Conservation (phyloP, 2,888 invertebrate genomes). For the Tuberolachnus salignus region DNA sequence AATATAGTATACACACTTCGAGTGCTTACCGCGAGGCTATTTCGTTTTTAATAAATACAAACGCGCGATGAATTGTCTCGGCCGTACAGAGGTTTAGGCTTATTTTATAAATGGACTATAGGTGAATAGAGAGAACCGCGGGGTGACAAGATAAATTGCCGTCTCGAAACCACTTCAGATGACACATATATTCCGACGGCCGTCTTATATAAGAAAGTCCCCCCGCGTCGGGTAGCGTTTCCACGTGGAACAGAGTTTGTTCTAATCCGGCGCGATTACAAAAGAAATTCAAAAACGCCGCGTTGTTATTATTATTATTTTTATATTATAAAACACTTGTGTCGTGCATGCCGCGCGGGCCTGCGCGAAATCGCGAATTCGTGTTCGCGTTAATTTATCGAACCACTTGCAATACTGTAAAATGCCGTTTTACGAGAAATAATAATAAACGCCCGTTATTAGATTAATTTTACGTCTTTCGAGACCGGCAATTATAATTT, state of each 20-base stretch:
- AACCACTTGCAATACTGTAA: too few relatives aligned
- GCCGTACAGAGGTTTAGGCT: background rate
- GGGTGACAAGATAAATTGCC: slow-evolving; percentile 26
- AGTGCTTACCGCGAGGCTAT: background rate
- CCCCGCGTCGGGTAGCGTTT: background rate
- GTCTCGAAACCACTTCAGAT: background rate
- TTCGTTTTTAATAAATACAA: slow-evolving; percentile 25
- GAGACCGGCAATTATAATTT: too few relatives aligned
- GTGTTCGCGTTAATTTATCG: too few relatives aligned
- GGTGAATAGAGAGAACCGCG: background rate
- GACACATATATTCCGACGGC: slow-evolving; percentile 13
- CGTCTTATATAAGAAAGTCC: background rate
- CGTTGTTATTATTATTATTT: background rate
- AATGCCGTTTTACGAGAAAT: too few relatives aligned
- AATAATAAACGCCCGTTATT: too few relatives aligned
- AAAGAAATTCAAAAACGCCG: background rate
- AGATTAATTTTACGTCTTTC: too few relatives aligned
- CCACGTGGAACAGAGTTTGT: background rate
- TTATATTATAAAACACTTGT: background rate
- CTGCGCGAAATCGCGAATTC: too few relatives aligned
- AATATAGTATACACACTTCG: background rate
- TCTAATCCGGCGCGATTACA: background rate
- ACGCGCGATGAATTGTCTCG: slow-evolving; percentile 25
- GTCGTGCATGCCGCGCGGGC: too few relatives aligned
- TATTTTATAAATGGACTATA: slow-evolving; percentile 18